A percentile compares a stretch with the other conserved stretches of the same genome.
phyloP scores from a whole-genome alignment of 2,888 invertebrate genomes.

The Drosophila putrida region DNA sequence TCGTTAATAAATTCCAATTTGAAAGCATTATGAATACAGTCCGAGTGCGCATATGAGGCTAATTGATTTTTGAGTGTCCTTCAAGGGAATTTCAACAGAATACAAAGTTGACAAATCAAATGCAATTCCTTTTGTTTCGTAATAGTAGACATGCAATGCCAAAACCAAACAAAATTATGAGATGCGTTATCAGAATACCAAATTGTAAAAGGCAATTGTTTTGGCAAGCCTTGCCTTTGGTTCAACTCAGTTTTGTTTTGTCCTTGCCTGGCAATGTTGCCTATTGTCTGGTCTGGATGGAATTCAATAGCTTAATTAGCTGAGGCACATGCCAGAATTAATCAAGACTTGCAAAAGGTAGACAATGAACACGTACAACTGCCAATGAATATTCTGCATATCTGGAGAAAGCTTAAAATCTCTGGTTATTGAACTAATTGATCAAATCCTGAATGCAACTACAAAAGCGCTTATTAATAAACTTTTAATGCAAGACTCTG shows the following conservation, averaged over 20 bases:
- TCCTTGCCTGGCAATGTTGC: constrained; percentile 21
- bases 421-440: neutral
- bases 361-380: constrained; percentile 51
- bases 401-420: constrained; percentile 14
- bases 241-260: constrained; percentile 8
- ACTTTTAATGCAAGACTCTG: constrained; percentile 30
- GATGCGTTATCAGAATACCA: constrained; percentile 16
- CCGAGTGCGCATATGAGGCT: constrained; percentile 16
- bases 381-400: constrained; percentile 21
- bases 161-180: constrained; percentile 30
- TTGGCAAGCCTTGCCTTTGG: constrained; percentile 17
- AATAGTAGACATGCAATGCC: constrained; percentile 8
- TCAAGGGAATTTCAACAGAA: constrained; percentile 11
- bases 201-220: constrained; percentile 35
- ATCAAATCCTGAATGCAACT: constrained; percentile 11
- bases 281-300: constrained; percentile 32
- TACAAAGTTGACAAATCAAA: constrained; percentile 20
- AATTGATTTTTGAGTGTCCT: constrained; percentile 26
- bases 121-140: constrained; percentile 27
- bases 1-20: neutral
- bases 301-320: constrained; percentile 55
- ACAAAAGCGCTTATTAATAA: constrained; percentile 55
- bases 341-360: constrained; percentile 37
- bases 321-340: constrained; percentile 41
- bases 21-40: neutral